Evolutionary conservation across 2,888 invertebrate genomes (phyloP), one percentile per base, ranked within the genome.

Genomic region (Sisyra terminalis): DNA sequence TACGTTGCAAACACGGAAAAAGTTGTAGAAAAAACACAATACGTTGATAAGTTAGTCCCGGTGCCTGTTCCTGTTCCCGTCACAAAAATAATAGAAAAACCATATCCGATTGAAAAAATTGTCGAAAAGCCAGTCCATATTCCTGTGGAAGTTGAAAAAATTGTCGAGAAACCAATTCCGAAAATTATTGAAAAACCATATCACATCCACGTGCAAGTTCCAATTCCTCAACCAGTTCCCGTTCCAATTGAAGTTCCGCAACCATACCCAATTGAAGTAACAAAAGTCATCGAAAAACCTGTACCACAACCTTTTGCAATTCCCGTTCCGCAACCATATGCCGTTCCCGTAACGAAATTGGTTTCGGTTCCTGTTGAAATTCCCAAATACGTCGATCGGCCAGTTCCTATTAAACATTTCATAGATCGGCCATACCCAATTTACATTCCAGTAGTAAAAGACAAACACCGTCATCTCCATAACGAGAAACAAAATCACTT

Each of bases 101-200:
- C 71, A 0, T 69, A 70, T 52, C 70, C 63, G 0, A 65, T 70
- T 1, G 64, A 66, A 46, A 71, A 68, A 43, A 62, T 77, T 29
- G 67, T 79, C 0, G 75, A 76, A 47, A 74, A 72, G 49, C 68
- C 71, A 1, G 65, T 75, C 45, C 71, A 71, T 0, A 67, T 73
- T 46, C 48, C 58, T 36, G 43, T 59, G 39, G 51, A 55, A 39
- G 44, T 70, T 1, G 65, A 69, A 15, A 63, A 57, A 45, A 51
- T 58, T 2, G 50, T 64, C 0, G 72, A 71, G 40, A 68, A 67
- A 2, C 65, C 63, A 50, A 62, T 68, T 2, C 69, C 70, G 0
- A 49, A 39, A 40, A 48, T 35, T 24, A 46, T 50, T 29, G 50
- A 48, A 3, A 50, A 49, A 44, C 52, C 51, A 3, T 50, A 51